Evolutionary conservation across 2,797 vertebrate genomes (phyloP).

Genomic region (Ctenosaura bakeri): DNA sequence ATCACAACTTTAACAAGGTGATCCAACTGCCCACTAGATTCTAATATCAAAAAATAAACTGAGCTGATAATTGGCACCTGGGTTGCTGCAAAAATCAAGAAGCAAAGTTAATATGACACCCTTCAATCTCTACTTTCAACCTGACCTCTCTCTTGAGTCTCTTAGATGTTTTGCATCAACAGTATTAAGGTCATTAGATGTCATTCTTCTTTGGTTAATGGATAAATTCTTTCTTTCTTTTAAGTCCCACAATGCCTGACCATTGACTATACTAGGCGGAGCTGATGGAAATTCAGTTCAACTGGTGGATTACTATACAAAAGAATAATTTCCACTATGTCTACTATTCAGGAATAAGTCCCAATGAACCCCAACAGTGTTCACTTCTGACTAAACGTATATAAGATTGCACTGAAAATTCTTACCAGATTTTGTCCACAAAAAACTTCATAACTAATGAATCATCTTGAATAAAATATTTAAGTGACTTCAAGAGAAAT

Average conservation of each 20-base stretch:
- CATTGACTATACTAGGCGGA: neutral
- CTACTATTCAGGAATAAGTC: neutral
- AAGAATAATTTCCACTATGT: neutral
- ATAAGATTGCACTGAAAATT: neutral
- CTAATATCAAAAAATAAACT: neutral
- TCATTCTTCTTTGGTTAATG: neutral
- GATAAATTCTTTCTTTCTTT: neutral
- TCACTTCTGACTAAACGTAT: neutral
- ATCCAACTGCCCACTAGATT: too few relatives aligned
- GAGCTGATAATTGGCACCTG: neutral
- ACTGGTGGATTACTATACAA: neutral
- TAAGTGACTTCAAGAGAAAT: neutral
- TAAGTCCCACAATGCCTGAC: neutral
- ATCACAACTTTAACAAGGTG: neutral
- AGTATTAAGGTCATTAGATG: neutral
- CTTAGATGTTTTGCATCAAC: neutral
- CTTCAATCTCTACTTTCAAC: neutral
- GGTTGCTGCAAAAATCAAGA: neutral
- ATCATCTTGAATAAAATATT: neutral
- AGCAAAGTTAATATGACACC: neutral
- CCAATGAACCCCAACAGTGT: neutral
- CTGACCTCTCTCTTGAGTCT: neutral
- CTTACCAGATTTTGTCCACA: neutral
- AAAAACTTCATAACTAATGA: neutral
- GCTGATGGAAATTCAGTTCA: neutral